Conservation (phyloP, 2,113 vertebrate species). For the Probosciger aterrimus region DNA sequence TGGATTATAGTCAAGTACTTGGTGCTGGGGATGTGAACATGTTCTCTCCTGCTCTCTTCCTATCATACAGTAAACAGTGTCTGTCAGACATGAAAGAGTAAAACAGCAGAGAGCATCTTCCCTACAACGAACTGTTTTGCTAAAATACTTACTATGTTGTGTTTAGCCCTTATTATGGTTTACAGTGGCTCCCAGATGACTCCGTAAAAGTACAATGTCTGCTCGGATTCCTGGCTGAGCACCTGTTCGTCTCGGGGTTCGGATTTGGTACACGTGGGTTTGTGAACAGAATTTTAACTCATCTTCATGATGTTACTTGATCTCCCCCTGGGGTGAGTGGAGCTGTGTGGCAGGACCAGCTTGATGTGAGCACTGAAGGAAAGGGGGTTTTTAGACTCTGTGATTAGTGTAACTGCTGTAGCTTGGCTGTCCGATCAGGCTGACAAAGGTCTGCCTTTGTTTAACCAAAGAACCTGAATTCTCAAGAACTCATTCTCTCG, state of each 20-base stretch:
- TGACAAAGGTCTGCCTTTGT: background rate
- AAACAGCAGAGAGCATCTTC: background rate
- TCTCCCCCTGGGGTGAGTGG: background rate
- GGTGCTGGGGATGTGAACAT: background rate
- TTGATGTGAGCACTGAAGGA: background rate
- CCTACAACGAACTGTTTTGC: background rate
- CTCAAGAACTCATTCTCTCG: no score
- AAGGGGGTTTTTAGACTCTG: background rate
- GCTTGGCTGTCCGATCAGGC: background rate
- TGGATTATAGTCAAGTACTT: background rate
- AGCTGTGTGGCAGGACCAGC: background rate
- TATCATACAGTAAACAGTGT: background rate
- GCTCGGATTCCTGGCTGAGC: background rate
- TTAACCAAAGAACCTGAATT: background rate
- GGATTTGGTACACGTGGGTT: background rate
- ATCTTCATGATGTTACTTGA: background rate
- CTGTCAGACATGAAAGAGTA: background rate
- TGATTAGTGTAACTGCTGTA: background rate
- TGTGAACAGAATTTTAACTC: slow-evolving; percentile 37
- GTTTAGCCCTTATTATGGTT: slow-evolving; percentile 2
- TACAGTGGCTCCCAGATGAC: background rate
- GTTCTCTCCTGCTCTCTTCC: background rate
- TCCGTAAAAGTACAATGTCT: background rate
- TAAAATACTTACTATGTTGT: background rate
- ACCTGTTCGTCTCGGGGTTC: background rate